These are phyloP conservation scores for Oryzias woworae DNA, from an alignment of 2,113 vertebrate species.

Conservation along the genomic window DNA sequence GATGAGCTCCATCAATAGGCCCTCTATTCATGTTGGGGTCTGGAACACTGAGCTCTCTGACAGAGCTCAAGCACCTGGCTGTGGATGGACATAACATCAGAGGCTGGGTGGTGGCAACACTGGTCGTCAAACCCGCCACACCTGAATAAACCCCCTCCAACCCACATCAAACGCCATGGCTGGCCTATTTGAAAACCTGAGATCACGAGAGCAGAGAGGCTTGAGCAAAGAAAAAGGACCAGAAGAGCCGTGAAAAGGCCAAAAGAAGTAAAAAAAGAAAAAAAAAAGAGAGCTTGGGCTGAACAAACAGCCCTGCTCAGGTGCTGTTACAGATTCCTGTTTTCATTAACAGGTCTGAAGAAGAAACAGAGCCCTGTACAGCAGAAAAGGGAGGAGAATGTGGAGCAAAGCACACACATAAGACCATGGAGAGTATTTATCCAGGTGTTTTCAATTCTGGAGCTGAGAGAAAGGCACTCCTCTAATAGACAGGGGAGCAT, in stretches of 20 bases:
- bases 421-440: slow-evolving; percentile 55
- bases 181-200: slow-evolving; percentile 46
- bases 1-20: slow-evolving; percentile 64
- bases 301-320: slow-evolving; percentile 67
- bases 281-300: slow-evolving; percentile 11
- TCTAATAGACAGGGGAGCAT: slow-evolving; percentile 52
- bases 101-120: slow-evolving; percentile 51
- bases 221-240: slow-evolving; percentile 7
- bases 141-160: slow-evolving; percentile 67
- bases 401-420: slow-evolving; percentile 28
- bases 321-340: slow-evolving; percentile 59
- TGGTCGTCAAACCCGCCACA: slow-evolving; percentile 61
- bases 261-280: not conserved
- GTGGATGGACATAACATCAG: slow-evolving; percentile 62
- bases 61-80: slow-evolving; percentile 63
- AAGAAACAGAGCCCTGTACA: slow-evolving; percentile 49
- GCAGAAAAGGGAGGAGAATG: slow-evolving; percentile 14
- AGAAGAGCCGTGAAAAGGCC: slow-evolving; percentile 40
- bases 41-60: slow-evolving; percentile 64
- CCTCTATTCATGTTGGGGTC: slow-evolving; percentile 54
- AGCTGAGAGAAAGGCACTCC: slow-evolving; percentile 37
- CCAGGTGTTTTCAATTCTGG: slow-evolving; percentile 59
- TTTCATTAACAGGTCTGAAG: slow-evolving; percentile 57
- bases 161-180: slow-evolving; percentile 61
- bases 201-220: slow-evolving; percentile 24